These are phyloP conservation scores for Mohoua ochrocephala DNA, from an alignment of 2,113 vertebrate species.

Conservation along the genomic window DNA sequence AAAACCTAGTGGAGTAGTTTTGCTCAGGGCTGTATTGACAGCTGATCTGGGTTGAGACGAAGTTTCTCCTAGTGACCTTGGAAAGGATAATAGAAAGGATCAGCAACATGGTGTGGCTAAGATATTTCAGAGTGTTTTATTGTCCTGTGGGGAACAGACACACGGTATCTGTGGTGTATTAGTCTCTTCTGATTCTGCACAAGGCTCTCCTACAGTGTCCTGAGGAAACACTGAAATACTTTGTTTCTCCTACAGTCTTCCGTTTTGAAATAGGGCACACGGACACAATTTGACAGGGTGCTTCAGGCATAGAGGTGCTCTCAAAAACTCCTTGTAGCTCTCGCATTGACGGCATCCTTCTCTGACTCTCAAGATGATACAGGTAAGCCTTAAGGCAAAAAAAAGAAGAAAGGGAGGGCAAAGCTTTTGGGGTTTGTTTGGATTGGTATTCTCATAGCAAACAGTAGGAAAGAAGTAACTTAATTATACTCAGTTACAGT, in stretches of 20 bases:
- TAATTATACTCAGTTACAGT: not conserved
- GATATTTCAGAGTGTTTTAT: not conserved
- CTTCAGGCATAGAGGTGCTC: not conserved
- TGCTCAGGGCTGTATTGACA: not conserved
- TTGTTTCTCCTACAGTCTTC: not conserved
- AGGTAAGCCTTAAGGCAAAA: not conserved
- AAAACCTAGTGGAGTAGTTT: rapidly evolving
- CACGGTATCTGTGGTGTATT: rapidly evolving
- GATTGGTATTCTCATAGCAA: not conserved
- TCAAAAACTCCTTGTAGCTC: not conserved
- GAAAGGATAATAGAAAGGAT: not conserved
- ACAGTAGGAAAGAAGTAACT: not conserved
- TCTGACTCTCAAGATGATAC: not conserved
- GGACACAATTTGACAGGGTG: not conserved
- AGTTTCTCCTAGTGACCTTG: not conserved
- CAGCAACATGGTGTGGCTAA: not conserved
- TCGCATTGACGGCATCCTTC: not conserved
- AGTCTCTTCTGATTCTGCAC: not conserved
- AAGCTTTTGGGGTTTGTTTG: not conserved
- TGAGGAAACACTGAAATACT: not conserved
- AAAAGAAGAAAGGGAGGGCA: not conserved
- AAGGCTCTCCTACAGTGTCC: not conserved
- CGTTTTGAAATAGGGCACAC: not conserved
- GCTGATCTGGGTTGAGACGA: not conserved
- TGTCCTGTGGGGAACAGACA: not conserved